These are phyloP conservation scores for Perodicticus potto DNA, from an alignment of 2,797 vertebrate species.

Conservation along the genomic window DNA sequence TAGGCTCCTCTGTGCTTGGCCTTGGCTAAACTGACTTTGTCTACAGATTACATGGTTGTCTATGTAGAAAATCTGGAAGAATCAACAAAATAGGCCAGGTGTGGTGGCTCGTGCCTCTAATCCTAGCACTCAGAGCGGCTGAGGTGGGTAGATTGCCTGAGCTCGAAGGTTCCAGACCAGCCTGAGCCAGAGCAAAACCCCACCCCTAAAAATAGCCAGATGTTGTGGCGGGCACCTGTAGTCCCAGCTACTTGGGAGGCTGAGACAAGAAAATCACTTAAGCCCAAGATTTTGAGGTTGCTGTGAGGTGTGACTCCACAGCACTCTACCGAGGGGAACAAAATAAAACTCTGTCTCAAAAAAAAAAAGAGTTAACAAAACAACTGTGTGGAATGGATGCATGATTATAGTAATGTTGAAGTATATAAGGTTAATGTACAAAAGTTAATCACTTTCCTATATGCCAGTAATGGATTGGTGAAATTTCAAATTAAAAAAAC, in stretches of 20 bases:
- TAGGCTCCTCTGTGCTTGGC: constrained; percentile 94
- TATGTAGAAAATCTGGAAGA: background rate
- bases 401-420: background rate
- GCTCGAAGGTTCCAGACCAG: no score
- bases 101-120: no score
- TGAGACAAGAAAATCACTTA: no score
- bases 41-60: background rate
- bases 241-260: no score
- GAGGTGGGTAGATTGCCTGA: no score
- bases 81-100: background rate
- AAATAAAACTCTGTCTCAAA: background rate
- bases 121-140: no score
- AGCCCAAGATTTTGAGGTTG: no score
- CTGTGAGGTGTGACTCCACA: no score
- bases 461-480: background rate
- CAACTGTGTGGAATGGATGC: background rate
- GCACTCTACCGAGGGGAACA: background rate
- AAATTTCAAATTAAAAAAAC: background rate
- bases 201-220: no score
- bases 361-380: no score
- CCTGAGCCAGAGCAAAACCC: no score
- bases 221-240: no score
- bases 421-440: background rate
- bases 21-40: constrained; percentile 84
- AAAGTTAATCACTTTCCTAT: background rate